These are phyloP conservation scores for Erythrocercus mccallii DNA, from an alignment of 2,113 vertebrate genomes.

Conservation along the genomic window DNA sequence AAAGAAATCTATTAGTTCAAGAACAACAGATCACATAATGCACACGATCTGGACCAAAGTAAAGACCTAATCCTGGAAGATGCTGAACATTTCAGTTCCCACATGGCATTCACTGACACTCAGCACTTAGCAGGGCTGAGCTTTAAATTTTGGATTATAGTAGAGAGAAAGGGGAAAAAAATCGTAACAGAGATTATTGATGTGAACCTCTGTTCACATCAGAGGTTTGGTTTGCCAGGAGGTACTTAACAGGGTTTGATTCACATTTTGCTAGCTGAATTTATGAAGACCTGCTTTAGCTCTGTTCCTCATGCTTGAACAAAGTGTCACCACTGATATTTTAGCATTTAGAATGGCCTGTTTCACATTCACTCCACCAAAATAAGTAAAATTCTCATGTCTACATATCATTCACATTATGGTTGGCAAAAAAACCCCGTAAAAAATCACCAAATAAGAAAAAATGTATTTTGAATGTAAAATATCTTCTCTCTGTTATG, in stretches of 20 bases:
- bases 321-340: background rate
- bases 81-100: background rate
- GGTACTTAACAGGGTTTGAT: background rate
- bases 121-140: background rate
- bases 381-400: background rate
- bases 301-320: background rate
- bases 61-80: background rate
- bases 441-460: background rate
- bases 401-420: background rate
- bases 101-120: background rate
- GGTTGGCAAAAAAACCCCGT: fast-evolving
- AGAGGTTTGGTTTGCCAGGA: background rate
- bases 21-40: background rate
- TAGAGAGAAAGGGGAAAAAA: background rate
- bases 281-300: background rate
- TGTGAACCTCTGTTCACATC: background rate
- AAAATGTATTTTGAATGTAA: background rate
- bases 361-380: background rate
- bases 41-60: background rate
- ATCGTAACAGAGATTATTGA: background rate
- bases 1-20: background rate
- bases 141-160: background rate
- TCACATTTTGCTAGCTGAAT: background rate
- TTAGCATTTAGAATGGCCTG: background rate
- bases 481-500: background rate